phyloP scores from a whole-genome alignment of 2,113 vertebrate genomes.

The Cnemophilus loriae region DNA sequence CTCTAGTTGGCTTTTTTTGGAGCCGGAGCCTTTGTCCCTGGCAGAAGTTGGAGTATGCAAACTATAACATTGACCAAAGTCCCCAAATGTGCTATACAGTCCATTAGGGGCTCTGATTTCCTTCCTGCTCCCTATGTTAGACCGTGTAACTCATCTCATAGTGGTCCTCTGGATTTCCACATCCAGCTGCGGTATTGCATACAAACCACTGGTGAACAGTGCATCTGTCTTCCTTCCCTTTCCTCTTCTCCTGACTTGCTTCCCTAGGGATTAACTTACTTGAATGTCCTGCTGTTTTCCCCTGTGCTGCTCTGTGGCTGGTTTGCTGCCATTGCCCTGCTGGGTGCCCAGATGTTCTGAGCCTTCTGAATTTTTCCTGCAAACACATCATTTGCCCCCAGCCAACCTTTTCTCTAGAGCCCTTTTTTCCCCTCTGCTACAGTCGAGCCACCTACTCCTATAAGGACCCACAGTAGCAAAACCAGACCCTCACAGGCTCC shows the following conservation, averaged over 20 bases:
- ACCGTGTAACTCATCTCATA: background rate
- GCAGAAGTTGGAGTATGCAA: background rate
- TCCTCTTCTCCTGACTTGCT: background rate
- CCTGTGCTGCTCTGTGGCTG: background rate
- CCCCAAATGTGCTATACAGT: background rate
- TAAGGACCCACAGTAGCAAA: background rate
- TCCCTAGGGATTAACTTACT: background rate
- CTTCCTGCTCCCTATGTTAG: background rate
- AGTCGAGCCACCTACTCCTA: background rate
- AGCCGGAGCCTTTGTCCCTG: background rate
- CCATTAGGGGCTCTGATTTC: background rate
- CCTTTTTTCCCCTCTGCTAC: accelerated
- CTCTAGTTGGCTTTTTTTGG: background rate
- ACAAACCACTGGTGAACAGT: background rate
- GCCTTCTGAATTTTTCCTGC: background rate
- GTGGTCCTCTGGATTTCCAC: background rate
- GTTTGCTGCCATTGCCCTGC: background rate
- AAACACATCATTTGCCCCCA: background rate
- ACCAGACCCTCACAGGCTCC: accelerated
- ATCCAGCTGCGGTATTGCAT: background rate
- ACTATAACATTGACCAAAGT: background rate
- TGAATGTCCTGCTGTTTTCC: background rate
- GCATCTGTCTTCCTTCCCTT: background rate
- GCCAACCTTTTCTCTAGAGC: background rate
- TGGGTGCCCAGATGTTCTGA: background rate